Percentiles rank a stretch among this genome's conserved stretches.
Conservation (phyloP, 2,888 invertebrate genomes). For the Dioctria rufipes region DNA sequence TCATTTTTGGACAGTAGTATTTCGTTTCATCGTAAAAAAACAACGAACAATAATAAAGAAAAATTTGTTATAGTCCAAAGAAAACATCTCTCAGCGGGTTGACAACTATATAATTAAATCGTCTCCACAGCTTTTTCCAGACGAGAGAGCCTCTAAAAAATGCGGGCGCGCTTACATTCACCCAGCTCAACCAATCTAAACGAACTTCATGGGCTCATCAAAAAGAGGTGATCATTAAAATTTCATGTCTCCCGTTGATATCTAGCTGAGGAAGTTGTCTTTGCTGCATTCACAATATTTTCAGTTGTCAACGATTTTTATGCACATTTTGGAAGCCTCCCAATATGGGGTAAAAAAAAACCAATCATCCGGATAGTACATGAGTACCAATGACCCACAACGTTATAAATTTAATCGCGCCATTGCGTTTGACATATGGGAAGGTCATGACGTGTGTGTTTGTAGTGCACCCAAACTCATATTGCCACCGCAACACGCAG, state of each 20-base stretch:
- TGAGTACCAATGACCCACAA: not conserved
- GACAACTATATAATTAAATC: constrained; percentile 16
- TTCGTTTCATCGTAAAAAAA: too few relatives aligned
- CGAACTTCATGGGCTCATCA: not conserved
- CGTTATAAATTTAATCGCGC: not conserved
- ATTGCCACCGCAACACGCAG: not conserved
- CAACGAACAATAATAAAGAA: not conserved
- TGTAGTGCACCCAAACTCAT: not conserved
- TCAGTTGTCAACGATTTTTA: constrained; percentile 10
- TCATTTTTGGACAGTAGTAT: too few relatives aligned
- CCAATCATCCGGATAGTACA: not conserved
- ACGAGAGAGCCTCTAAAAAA: not conserved
- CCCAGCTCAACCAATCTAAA: too few relatives aligned
- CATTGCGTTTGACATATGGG: not conserved
- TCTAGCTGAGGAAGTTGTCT: constrained; percentile 24
- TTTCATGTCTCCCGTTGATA: constrained; percentile 27
- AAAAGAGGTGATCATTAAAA: constrained; percentile 28
- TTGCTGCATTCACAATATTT: constrained; percentile 4
- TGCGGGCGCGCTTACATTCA: too few relatives aligned
- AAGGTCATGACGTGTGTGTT: not conserved
- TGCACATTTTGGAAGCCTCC: not conserved
- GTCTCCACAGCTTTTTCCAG: not conserved
- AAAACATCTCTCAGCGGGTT: not conserved
- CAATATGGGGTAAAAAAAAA: constrained; percentile 10
- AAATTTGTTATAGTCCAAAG: not conserved